phyloP scores from a whole-genome alignment of 2,888 invertebrate species.

The Aromia moschata region DNA sequence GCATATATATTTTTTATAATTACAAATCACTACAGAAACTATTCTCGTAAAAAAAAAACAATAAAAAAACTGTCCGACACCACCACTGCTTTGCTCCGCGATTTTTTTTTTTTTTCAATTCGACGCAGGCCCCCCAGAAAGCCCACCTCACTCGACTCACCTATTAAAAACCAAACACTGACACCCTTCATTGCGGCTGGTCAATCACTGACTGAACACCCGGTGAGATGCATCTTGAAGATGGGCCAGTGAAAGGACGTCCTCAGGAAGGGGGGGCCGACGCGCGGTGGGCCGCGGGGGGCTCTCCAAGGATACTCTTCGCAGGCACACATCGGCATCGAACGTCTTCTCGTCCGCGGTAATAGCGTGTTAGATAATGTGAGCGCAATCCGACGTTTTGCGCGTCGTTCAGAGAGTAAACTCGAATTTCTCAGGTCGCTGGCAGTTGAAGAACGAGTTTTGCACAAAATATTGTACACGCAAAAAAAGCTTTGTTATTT shows the following conservation, averaged over 20 bases:
- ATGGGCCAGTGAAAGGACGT: constrained; percentile 55
- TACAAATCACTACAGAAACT: no score
- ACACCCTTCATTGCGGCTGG: constrained; percentile 60
- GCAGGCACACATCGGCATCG: constrained; percentile 29
- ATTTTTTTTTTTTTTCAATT: background rate
- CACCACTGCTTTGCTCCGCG: background rate
- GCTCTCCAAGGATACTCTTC: constrained; percentile 29
- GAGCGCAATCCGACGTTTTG: constrained; percentile 12
- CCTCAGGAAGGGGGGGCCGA: constrained; percentile 30
- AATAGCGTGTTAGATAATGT: constrained; percentile 36
- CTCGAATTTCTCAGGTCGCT: no score
- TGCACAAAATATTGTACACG: no score
- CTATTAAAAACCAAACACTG: constrained; percentile 59
- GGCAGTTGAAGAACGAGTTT: no score
- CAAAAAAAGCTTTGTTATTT: no score
- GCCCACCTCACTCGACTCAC: constrained; percentile 52
- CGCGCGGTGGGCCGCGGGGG: constrained; percentile 19
- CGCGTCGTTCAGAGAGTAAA: no score
- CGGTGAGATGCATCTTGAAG: constrained; percentile 52
- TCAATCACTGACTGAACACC: constrained; percentile 56
- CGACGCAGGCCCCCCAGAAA: background rate
- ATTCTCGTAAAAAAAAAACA: no score
- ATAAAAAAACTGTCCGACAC: background rate
- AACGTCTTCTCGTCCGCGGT: constrained; percentile 17
- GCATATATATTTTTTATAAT: background rate